These are phyloP conservation scores for Drosophila guanche DNA, from an alignment of 1,140 invertebrate species.

Conservation along the genomic window DNA sequence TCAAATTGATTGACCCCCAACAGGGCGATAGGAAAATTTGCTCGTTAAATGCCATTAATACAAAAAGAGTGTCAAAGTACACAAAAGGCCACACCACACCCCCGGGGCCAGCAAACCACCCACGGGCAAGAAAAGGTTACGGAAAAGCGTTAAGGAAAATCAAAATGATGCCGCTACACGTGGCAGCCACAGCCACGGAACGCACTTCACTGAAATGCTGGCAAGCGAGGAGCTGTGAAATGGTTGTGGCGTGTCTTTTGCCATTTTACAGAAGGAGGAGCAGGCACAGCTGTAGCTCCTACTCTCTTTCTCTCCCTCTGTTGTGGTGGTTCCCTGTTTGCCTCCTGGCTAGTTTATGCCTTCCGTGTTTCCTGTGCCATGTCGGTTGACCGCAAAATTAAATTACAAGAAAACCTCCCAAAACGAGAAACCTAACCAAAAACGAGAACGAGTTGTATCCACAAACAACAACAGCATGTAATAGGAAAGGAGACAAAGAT, in stretches of 20 bases:
- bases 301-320: too few species aligned
- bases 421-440: conserved; percentile 55
- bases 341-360: conserved; percentile 45
- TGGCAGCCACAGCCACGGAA: conserved; percentile 40
- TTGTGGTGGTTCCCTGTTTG: conserved; percentile 19
- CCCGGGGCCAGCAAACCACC: conserved; percentile 9
- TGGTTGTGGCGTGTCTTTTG: conserved; percentile 31
- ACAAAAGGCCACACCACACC: conserved; percentile 21
- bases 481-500: conserved; percentile 2
- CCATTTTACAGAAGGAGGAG: conserved; percentile 10
- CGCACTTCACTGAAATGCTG: conserved; percentile 45
- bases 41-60: conserved; percentile 29
- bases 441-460: conserved; percentile 56
- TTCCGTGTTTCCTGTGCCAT: conserved; percentile 62
- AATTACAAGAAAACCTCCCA: conserved; percentile 69
- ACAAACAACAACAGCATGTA: conserved; percentile 26
- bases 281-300: conserved; percentile 11
- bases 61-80: conserved; percentile 44
- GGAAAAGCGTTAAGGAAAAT: conserved; percentile 23
- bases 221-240: conserved; percentile 26
- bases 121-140: background rate
- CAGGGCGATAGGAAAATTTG: conserved; percentile 12
- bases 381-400: conserved; percentile 79
- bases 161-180: conserved; percentile 39
- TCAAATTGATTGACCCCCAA: conserved; percentile 11